Percentiles rank a stretch among this genome's conserved stretches.
phyloP scores from a whole-genome alignment of 2,797 vertebrate species.

The Huso huso region DNA sequence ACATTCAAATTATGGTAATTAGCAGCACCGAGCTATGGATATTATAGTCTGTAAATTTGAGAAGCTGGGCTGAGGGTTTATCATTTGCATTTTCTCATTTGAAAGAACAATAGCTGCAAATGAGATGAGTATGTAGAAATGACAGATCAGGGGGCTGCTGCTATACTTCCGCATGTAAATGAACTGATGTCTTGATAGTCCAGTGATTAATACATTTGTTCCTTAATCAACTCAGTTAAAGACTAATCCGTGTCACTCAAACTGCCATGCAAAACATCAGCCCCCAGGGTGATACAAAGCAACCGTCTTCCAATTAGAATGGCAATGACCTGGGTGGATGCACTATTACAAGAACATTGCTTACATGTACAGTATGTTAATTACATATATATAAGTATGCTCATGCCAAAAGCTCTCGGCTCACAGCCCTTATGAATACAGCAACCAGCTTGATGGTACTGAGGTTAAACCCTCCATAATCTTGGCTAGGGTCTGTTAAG shows the following conservation, averaged over 20 bases:
- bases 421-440: too few relatives aligned
- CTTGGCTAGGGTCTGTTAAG: too few relatives aligned
- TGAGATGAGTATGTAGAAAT: slow-evolving; percentile 50
- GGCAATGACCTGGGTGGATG: background rate
- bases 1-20: slow-evolving; percentile 81
- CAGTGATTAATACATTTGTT: slow-evolving; percentile 2
- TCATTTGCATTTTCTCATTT: slow-evolving; percentile 75
- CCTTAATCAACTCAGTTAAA: background rate
- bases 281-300: background rate
- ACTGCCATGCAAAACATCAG: background rate
- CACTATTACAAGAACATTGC: too few relatives aligned
- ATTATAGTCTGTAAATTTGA: slow-evolving; percentile 53
- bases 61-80: slow-evolving; percentile 39
- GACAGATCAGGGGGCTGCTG: slow-evolving; percentile 15
- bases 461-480: too few relatives aligned
- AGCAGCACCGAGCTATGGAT: slow-evolving; percentile 61
- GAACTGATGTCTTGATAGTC: background rate
- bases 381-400: too few relatives aligned
- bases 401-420: too few relatives aligned
- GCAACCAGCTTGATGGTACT: too few relatives aligned
- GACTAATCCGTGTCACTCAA: background rate
- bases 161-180: slow-evolving; percentile 1
- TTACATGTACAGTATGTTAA: too few relatives aligned
- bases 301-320: background rate
- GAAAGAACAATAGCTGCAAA: slow-evolving; percentile 61